Conservation (phyloP, 2,888 invertebrate species). For the Hydropsyche betteni region DNA sequence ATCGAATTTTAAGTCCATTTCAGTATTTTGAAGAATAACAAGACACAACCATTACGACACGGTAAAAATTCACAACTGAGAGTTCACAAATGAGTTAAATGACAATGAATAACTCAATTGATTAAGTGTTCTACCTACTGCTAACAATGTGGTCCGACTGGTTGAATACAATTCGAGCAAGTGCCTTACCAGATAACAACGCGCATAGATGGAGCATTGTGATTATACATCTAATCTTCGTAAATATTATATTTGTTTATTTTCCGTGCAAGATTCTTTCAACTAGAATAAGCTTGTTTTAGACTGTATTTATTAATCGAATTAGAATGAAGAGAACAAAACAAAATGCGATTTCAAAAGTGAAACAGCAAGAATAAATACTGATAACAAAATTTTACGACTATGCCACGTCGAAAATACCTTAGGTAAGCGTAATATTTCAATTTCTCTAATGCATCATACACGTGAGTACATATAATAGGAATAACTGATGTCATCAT, state of each 20-base stretch:
- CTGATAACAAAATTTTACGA: no score
- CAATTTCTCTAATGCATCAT: no score
- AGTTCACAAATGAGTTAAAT: not conserved
- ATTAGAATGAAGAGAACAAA: not conserved
- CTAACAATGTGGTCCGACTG: slow-evolving; percentile 11
- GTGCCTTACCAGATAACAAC: slow-evolving; percentile 44
- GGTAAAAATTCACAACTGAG: not conserved
- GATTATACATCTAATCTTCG: slow-evolving; percentile 2
- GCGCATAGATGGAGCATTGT: not conserved
- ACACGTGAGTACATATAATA: no score
- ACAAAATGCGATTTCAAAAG: not conserved
- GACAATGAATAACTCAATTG: slow-evolving; percentile 32
- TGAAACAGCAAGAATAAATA: not conserved
- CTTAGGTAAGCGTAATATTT: no score
- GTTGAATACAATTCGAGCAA: slow-evolving; percentile 33
- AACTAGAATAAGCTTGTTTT: no score
- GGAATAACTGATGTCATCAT: no score
- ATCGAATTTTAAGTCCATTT: slow-evolving; percentile 11
- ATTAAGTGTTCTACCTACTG: slow-evolving; percentile 36
- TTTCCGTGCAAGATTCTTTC: no score
- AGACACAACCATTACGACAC: not conserved
- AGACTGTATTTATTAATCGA: no score
- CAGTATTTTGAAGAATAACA: not conserved
- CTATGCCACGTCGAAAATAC: no score
- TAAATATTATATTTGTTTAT: no score